phyloP scores from a whole-genome alignment of 2,113 vertebrate species.

The Syrmaticus mikado region DNA sequence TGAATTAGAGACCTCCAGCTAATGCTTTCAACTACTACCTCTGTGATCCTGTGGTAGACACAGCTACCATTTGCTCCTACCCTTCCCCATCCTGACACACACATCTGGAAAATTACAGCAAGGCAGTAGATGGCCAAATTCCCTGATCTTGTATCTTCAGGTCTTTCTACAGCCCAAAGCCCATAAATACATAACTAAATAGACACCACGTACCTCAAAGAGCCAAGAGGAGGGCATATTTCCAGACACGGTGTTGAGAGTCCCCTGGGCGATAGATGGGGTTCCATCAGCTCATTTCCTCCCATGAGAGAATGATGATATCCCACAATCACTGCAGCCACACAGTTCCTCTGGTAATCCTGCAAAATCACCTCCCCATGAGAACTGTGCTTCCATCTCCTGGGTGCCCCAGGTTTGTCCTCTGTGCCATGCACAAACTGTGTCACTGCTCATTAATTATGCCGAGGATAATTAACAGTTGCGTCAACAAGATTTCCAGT shows the following conservation, averaged over 20 bases:
- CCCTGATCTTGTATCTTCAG: background rate
- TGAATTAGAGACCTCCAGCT: background rate
- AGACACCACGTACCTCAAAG: background rate
- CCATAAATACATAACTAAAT: background rate
- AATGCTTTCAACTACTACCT: background rate
- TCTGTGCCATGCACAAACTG: background rate
- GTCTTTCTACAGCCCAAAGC: background rate
- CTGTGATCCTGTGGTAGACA: background rate
- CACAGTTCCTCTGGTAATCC: background rate
- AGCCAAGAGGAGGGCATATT: background rate
- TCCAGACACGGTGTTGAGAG: background rate
- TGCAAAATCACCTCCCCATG: background rate
- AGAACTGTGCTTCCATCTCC: rapidly evolving
- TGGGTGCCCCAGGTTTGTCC: background rate
- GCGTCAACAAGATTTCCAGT: background rate
- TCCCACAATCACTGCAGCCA: background rate
- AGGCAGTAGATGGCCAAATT: background rate
- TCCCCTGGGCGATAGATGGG: background rate
- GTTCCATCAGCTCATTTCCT: background rate
- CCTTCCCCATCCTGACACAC: background rate
- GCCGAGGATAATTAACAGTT: background rate
- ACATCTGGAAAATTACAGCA: background rate
- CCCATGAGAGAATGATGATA: background rate
- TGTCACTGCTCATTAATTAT: background rate
- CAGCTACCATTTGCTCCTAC: background rate